Evolutionary conservation across 2,113 vertebrate genomes (phyloP).

Genomic region (Ammospiza nelsoni): DNA sequence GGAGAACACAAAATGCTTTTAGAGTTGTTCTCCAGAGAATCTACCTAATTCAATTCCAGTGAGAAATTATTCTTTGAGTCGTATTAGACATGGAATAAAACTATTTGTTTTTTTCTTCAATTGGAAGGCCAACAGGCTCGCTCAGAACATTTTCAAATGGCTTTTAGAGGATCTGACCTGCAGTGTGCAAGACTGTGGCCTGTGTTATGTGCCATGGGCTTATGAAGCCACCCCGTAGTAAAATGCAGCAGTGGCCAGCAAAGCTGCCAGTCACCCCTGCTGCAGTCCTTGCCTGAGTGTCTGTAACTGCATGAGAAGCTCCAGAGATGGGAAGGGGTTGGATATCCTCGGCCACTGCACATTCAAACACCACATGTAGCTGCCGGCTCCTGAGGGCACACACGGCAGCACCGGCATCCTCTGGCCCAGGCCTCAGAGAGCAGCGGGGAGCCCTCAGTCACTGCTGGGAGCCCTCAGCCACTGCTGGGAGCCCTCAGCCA

Average conservation of each 20-base stretch:
- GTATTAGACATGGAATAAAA: background rate
- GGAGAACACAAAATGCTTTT: slow-evolving; percentile 31
- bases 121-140: background rate
- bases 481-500: too few relatives aligned
- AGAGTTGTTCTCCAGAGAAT: slow-evolving; percentile 24
- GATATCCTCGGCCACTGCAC: fast-evolving
- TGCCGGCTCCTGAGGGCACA: background rate
- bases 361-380: background rate
- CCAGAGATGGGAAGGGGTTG: background rate
- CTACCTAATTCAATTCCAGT: slow-evolving; percentile 16
- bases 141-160: background rate
- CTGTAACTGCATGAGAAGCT: background rate
- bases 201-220: background rate
- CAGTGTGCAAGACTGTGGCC: background rate
- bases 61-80: slow-evolving; percentile 1
- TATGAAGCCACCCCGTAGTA: background rate
- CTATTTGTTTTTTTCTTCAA: background rate
- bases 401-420: background rate
- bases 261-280: background rate
- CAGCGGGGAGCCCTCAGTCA: background rate
- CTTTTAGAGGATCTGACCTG: background rate
- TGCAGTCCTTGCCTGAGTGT: background rate
- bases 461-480: too few relatives aligned
- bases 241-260: fast-evolving
- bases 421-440: background rate